phyloP scores from a whole-genome alignment of 2,888 invertebrate species.

The Synanthedon andrenaeformis region DNA sequence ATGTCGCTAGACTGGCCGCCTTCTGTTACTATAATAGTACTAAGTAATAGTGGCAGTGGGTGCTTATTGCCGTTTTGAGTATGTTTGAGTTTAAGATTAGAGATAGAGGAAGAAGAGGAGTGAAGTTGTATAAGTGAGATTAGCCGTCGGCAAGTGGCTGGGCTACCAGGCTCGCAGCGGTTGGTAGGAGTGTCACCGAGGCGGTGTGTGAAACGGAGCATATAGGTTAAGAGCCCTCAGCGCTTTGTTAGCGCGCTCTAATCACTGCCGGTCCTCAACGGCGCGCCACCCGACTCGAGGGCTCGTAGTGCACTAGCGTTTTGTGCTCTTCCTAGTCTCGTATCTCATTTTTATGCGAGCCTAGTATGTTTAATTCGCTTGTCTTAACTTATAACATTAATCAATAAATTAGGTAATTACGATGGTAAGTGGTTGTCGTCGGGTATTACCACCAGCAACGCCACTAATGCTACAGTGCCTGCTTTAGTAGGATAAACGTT shows the following conservation, averaged over 20 bases:
- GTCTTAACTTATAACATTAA: constrained; percentile 8
- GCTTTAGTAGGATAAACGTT: too few species aligned
- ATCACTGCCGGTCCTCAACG: constrained; percentile 62
- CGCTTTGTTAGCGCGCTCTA: constrained; percentile 69
- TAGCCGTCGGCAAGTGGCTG: constrained; percentile 33
- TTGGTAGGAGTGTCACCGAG: constrained; percentile 45
- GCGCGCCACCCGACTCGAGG: constrained; percentile 53
- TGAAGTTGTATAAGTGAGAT: constrained; percentile 22
- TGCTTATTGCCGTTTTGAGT: too few species aligned
- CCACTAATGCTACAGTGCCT: too few species aligned
- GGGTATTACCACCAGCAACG: too few species aligned
- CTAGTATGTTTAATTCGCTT: constrained; percentile 19
- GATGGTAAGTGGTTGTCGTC: not conserved
- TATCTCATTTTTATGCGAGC: constrained; percentile 31
- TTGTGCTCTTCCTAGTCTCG: constrained; percentile 49
- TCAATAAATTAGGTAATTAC: not conserved
- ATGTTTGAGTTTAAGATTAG: not conserved
- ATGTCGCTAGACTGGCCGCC: too few species aligned
- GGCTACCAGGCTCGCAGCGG: constrained; percentile 42
- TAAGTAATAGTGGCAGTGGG: too few species aligned
- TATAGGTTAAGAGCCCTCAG: constrained; percentile 64
- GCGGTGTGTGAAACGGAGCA: constrained; percentile 61
- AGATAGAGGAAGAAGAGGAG: not conserved
- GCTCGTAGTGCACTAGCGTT: constrained; percentile 60
- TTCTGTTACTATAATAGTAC: too few species aligned